phyloP scores from a whole-genome alignment of 2,888 invertebrate genomes.

The Ischnus inquisitorius region DNA sequence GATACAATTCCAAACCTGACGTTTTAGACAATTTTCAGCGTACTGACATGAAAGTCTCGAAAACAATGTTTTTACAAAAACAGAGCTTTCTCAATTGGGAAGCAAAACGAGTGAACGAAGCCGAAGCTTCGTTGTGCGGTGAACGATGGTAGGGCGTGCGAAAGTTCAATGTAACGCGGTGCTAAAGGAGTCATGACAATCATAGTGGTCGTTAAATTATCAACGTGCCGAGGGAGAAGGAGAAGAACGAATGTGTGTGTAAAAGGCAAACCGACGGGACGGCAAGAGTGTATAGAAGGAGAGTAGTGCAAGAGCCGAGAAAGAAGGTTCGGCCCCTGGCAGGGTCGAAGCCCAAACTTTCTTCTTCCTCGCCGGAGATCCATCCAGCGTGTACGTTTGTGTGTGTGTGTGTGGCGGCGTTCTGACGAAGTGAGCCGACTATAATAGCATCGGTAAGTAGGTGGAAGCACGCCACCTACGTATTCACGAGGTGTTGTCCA shows the following conservation, averaged over 20 bases:
- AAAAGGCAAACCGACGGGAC: background rate
- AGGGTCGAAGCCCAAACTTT: constrained; percentile 25
- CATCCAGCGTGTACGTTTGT: background rate
- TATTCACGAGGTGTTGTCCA: constrained; percentile 48
- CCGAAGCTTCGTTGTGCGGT: background rate
- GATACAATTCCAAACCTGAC: no score
- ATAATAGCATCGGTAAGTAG: constrained; percentile 58
- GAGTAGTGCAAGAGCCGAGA: background rate
- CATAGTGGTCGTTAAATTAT: constrained; percentile 21
- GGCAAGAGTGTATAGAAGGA: background rate
- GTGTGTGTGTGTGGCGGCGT: background rate
- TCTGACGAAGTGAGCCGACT: constrained; percentile 51
- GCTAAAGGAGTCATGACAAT: constrained; percentile 21
- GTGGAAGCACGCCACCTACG: constrained; percentile 53
- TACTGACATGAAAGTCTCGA: no score
- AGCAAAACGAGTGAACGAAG: background rate
- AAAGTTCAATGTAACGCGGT: constrained; percentile 9
- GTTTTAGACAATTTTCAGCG: no score
- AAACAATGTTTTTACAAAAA: no score
- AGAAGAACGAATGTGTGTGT: background rate
- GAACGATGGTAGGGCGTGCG: background rate
- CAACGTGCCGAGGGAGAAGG: background rate
- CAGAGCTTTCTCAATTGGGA: no score
- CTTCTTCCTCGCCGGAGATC: constrained; percentile 6
- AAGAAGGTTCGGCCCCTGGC: background rate